phyloP scores from a whole-genome alignment of 2,113 vertebrate genomes.

The Pseudopodoces humilis region DNA sequence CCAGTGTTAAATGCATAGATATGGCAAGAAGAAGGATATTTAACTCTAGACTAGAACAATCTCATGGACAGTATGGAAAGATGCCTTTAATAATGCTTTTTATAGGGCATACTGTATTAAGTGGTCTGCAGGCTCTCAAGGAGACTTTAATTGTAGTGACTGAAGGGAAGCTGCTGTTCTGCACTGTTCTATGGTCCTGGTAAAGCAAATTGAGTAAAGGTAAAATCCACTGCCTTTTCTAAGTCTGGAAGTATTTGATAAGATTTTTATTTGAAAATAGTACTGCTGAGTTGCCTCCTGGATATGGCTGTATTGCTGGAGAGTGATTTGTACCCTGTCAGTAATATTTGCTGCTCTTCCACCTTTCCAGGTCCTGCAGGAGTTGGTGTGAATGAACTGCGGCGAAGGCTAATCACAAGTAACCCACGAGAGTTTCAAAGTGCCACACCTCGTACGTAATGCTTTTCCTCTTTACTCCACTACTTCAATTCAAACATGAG shows the following conservation, averaged over 20 bases:
- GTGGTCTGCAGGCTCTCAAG: not conserved
- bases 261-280: not conserved
- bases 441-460: constrained; percentile 86
- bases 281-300: not conserved
- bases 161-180: not conserved
- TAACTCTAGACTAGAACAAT: not conserved
- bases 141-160: not conserved
- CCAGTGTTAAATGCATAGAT: not conserved
- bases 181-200: not conserved
- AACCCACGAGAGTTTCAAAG: constrained; percentile 85
- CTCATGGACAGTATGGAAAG: not conserved
- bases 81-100: not conserved
- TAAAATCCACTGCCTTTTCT: not conserved
- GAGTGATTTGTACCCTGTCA: not conserved
- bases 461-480: not conserved
- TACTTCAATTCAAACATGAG: not conserved
- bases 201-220: not conserved
- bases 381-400: constrained; percentile 92
- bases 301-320: not conserved
- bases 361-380: constrained; percentile 84
- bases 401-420: constrained; percentile 83
- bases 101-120: not conserved
- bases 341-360: not conserved
- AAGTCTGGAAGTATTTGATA: not conserved
- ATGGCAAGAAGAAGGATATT: not conserved